Evolutionary conservation across 2,113 vertebrate genomes (phyloP), one percentile per base, ranked within the genome.

Genomic region (Chionis minor): DNA sequence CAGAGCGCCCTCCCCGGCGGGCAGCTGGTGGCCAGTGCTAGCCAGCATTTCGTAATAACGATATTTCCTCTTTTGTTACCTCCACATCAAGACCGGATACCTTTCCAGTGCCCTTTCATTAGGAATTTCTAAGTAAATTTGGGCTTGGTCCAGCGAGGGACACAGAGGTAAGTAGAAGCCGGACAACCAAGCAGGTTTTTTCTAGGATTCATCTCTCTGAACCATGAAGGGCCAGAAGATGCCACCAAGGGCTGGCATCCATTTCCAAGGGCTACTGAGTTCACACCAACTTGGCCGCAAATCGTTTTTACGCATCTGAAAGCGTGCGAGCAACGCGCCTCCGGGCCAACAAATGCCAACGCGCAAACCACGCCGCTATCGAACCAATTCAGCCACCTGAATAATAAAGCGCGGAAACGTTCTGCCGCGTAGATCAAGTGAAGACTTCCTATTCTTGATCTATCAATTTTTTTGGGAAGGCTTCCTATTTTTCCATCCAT

Each of bases 321-420:
- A 72, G 10, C 4, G 0, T 2, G 3, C 9, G 4, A 8, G 3
- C 9, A 3, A 8, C 3, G 0, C 2, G 19, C 55, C 49, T 33
- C 32, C 27, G 27, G 56, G 63, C 15, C 47, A n/a, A 20, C 5
- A 59, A 58, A 52, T 9, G 14, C 44, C 1, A 5, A 14, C 3
- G 9, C 35, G 40, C 44, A 40, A 42, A 4, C 9, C 4, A 40
- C n/a, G 16, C 0, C 8, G 51, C 75, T 56, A 27, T 27, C 40
- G 61, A 55, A 55, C 45, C 40, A 61, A 30, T 14, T 59, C 45
- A 14, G 7, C 12, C n/a, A 14, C 12, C 7, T 3, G 27, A 78
- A 4, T 18, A 47, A 72, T 22, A 30, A 63, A 49, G n/a, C 4
- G 0, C 16, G 5, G 12, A 7, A 40, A 28, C 5, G 5, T 9